Evolutionary conservation across 2,113 vertebrate genomes (phyloP).

Genomic region (Hassar affinis): DNA sequence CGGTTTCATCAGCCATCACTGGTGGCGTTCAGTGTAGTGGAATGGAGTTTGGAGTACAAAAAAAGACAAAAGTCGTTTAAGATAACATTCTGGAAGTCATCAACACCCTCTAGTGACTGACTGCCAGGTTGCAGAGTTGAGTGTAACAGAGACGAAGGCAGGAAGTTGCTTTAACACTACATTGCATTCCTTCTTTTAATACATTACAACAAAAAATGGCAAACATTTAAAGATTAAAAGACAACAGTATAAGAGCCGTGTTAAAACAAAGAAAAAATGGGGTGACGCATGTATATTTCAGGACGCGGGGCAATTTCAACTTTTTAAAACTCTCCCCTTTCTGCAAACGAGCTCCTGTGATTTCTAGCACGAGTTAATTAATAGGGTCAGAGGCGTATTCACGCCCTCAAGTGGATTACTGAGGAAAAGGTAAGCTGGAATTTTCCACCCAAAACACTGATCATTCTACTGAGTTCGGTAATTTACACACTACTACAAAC

Average conservation of each 20-base stretch:
- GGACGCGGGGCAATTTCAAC: not conserved
- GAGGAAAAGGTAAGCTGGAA: not conserved
- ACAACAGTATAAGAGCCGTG: not conserved
- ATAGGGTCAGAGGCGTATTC: not conserved
- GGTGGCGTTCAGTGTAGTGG: not conserved
- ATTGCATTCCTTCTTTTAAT: not conserved
- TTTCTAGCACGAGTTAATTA: not conserved
- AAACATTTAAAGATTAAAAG: not conserved
- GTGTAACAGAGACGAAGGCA: not conserved
- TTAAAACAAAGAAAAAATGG: not conserved
- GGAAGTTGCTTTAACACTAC: not conserved
- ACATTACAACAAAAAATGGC: not conserved
- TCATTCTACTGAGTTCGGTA: not conserved
- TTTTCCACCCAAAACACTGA: not conserved
- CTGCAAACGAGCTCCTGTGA: not conserved
- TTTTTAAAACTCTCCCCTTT: not conserved
- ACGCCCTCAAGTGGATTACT: slow-evolving; percentile 34
- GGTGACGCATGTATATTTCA: not conserved
- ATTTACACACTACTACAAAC: not conserved
- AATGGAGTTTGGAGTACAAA: not conserved
- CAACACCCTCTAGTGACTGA: slow-evolving; percentile 33
- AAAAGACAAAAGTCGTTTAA: not conserved
- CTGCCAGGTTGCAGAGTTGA: slow-evolving; percentile 10
- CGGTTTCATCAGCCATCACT: not conserved
- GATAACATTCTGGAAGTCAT: not conserved